These are phyloP conservation scores for Lordiphosa fenestrarum DNA, from an alignment of 2,888 invertebrate species.

Conservation along the genomic window DNA sequence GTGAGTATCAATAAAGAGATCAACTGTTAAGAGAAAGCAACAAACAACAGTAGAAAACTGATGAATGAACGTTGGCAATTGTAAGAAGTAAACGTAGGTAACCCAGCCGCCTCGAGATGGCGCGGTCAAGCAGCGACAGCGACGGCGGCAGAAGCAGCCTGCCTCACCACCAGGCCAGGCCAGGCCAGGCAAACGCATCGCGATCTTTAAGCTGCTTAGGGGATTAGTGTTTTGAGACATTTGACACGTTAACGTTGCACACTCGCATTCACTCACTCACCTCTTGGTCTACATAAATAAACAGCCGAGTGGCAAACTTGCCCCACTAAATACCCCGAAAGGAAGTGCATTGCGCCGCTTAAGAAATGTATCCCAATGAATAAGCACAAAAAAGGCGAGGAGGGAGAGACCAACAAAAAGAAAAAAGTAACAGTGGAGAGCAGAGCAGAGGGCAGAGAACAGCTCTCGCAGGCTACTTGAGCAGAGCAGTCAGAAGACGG, in stretches of 20 bases:
- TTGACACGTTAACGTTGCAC: slow-evolving; percentile 75
- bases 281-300: slow-evolving; percentile 42
- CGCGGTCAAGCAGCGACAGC: slow-evolving; percentile 48
- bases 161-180: slow-evolving; percentile 47
- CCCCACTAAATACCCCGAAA: slow-evolving; percentile 55
- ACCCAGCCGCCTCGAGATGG: slow-evolving; percentile 9
- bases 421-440: neutral
- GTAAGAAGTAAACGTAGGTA: slow-evolving; percentile 19
- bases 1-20: slow-evolving; percentile 74
- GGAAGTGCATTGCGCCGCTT: slow-evolving; percentile 62
- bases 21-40: slow-evolving; percentile 42
- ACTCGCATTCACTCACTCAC: slow-evolving; percentile 15
- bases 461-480: no score
- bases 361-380: slow-evolving; percentile 43
- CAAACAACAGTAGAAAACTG: slow-evolving; percentile 33
- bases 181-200: slow-evolving; percentile 58
- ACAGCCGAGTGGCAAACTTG: slow-evolving; percentile 42
- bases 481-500: no score
- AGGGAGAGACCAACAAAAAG: no score
- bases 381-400: slow-evolving; percentile 1
- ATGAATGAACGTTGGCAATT: slow-evolving; percentile 62
- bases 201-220: slow-evolving; percentile 78
- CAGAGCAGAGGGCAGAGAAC: no score
- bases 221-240: slow-evolving; percentile 78
- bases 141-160: slow-evolving; percentile 18